These are phyloP conservation scores for Drosophila novamexicana DNA, from an alignment of 1,140 invertebrate genomes.

Conservation along the genomic window DNA sequence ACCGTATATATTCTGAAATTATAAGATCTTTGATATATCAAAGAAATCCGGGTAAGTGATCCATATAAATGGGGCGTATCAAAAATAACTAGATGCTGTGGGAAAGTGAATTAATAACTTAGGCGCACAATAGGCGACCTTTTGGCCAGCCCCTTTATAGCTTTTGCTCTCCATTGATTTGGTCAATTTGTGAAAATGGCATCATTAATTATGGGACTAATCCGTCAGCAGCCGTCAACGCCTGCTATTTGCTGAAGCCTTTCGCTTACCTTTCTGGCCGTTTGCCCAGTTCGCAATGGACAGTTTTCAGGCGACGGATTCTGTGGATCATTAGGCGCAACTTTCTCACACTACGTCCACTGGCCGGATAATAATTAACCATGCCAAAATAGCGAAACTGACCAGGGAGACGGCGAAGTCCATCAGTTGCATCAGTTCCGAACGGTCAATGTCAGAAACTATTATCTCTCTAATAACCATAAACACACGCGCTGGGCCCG, in stretches of 20 bases:
- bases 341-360: constrained; percentile 72
- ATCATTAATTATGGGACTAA: constrained; percentile 81
- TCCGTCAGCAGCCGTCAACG: constrained; percentile 78
- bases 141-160: constrained; percentile 31
- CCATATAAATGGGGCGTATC: neutral
- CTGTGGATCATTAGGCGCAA: constrained; percentile 47
- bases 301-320: neutral
- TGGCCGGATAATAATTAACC: constrained; percentile 75
- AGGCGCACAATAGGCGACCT: constrained; percentile 23
- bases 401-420: constrained; percentile 67
- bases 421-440: constrained; percentile 28
- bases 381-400: constrained; percentile 81
- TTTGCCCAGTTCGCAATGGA: constrained; percentile 20
- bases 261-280: constrained; percentile 44
- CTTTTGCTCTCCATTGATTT: constrained; percentile 47
- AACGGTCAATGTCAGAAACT: constrained; percentile 61
- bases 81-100: constrained; percentile 1
- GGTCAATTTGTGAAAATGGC: constrained; percentile 54
- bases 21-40: too few species aligned
- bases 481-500: constrained; percentile 79
- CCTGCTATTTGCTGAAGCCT: constrained; percentile 38
- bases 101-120: constrained; percentile 18
- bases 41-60: neutral
- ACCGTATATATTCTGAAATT: too few species aligned
- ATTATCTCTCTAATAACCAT: constrained; percentile 83